phyloP scores from a whole-genome alignment of 2,888 invertebrate genomes.

The Choristoneura rosaceana region DNA sequence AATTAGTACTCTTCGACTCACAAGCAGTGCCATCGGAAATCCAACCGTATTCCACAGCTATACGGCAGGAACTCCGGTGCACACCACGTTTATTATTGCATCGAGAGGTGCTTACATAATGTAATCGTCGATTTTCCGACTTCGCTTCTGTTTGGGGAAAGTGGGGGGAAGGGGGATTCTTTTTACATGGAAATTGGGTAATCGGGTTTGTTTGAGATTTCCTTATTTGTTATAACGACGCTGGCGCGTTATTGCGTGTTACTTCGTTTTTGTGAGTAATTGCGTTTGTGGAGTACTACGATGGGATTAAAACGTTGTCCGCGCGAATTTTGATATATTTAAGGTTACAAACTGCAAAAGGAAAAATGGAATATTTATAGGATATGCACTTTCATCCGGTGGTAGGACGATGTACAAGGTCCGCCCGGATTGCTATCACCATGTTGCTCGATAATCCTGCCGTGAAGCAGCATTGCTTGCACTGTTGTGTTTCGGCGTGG shows the following conservation, averaged over 20 bases:
- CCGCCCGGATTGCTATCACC: no score
- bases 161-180: constrained; percentile 2
- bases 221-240: constrained; percentile 24
- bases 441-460: no score
- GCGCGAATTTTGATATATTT: background rate
- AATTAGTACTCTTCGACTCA: constrained; percentile 23
- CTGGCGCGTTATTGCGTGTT: constrained; percentile 16
- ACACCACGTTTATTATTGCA: background rate
- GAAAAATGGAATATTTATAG: no score
- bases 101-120: constrained; percentile 39
- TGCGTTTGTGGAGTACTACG: background rate
- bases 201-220: constrained; percentile 39
- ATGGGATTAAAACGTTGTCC: background rate
- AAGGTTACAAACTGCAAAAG: no score
- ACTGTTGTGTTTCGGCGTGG: no score
- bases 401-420: no score
- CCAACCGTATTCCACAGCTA: background rate
- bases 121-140: constrained; percentile 39
- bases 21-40: background rate
- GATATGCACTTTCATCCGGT: no score
- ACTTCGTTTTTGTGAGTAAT: background rate
- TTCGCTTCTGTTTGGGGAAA: constrained; percentile 23
- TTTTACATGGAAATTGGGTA: constrained; percentile 37
- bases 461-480: no score
- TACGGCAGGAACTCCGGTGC: background rate